Evolutionary conservation across 1,140 invertebrate genomes (phyloP).

Genomic region (Aphaenogaster rudis): DNA sequence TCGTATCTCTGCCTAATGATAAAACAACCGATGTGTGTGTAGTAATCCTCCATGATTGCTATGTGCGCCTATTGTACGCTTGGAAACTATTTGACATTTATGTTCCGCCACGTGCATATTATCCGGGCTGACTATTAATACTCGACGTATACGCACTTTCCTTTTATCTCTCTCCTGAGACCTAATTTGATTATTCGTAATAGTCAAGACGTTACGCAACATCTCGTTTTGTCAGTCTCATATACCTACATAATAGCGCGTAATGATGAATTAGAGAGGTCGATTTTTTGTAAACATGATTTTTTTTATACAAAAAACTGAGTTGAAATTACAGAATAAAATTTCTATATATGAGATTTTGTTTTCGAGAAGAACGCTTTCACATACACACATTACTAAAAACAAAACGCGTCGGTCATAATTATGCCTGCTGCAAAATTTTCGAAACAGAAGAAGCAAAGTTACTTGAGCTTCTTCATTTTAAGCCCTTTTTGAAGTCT

Average conservation of each 20-base stretch:
- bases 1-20: neutral
- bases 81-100: neutral
- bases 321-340: neutral
- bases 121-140: neutral
- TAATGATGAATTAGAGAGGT: neutral
- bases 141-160: neutral
- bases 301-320: neutral
- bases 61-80: neutral
- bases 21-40: conserved; percentile 22
- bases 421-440: no score
- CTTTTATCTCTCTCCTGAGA: neutral
- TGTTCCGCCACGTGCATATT: neutral
- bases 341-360: neutral
- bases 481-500: no score
- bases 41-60: conserved; percentile 17
- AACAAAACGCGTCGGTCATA: no score
- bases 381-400: no score
- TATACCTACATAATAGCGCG: neutral
- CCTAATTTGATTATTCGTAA: neutral
- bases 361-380: neutral
- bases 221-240: neutral
- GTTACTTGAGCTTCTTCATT: no score
- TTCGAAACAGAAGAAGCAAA: no score
- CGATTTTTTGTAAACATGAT: neutral
- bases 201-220: neutral